Base-by-base conservation (phyloP, 2,113 vertebrate species). In the Gobius niger region DNA sequence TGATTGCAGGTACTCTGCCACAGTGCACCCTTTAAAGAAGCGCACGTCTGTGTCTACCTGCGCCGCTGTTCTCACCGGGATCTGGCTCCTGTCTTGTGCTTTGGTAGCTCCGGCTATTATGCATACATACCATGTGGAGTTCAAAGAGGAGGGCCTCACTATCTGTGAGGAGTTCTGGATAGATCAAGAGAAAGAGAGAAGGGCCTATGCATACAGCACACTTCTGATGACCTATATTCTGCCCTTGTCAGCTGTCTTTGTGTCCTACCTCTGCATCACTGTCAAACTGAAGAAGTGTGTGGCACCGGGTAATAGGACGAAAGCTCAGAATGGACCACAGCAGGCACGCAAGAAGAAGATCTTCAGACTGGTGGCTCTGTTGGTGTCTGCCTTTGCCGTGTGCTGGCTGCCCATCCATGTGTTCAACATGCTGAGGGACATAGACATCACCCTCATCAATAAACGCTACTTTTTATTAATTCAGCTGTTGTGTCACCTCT, bases 161-260 rank as follows among this genome's bases (percentile, higher is more conserved):
- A 95, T 96, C 85, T 96, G 95, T 0, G 94, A 96, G 90, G 95
- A 96, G 85, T 95, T 96, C 90, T 96, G 95, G 95, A 88, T 94
- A 82, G 93, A 88, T 42, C 82, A 95, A 80, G 92, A 94, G 88
- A 78, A 16, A 10, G 90, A 94, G 82, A 88, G 89, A 10, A 78
- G 95, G 81, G 92, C 91, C 9, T 95, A 96, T 0, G 95, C 93
- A 5, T 95, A 95, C 73, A 91, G 94, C 91, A 94, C 93, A 0
- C 89, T 96, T 42, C 92, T 96, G 19, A 89, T 96, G 82, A 95
- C 94, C 19, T 95, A 95, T 51, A 93, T 96, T 66, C 87, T 96
- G 63, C 95, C 95, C 0, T 92, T 96, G n/a, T 95, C 95, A 0
- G 93, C 95, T 0, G 90, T 95, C 72, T 94, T 92, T 77, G 90